Evolutionary conservation across 2,888 invertebrate genomes (phyloP).

Genomic region (Ephialtes manifestator): DNA sequence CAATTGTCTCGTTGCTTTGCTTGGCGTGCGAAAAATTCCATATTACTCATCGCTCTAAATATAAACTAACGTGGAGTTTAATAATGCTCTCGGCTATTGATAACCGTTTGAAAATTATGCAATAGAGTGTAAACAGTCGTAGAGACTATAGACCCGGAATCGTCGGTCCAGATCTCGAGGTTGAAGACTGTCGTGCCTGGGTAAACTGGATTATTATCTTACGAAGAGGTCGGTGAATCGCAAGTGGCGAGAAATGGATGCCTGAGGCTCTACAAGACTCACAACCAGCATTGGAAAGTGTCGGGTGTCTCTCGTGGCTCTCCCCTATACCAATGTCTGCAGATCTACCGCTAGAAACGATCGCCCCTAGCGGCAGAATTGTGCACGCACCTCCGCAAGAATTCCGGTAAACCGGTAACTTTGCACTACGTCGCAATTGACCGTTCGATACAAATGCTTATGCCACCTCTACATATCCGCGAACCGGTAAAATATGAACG

Average conservation of each 20-base stretch:
- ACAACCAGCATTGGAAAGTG: slow-evolving; percentile 61
- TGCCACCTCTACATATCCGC: neutral
- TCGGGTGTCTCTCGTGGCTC: slow-evolving; percentile 30
- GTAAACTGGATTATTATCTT: slow-evolving; percentile 52
- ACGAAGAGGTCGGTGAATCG: slow-evolving; percentile 49
- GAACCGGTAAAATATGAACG: slow-evolving; percentile 37
- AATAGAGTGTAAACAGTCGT: slow-evolving; percentile 4
- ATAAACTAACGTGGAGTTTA: slow-evolving; percentile 54
- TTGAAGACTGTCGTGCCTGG: slow-evolving; percentile 17
- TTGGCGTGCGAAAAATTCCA: slow-evolving; percentile 48
- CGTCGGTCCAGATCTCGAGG: slow-evolving; percentile 28
- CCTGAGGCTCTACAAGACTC: slow-evolving; percentile 25
- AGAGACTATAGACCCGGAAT: slow-evolving; percentile 10
- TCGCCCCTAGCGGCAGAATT: slow-evolving; percentile 41
- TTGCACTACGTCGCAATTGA: slow-evolving; percentile 28
- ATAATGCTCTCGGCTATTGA: slow-evolving; percentile 36
- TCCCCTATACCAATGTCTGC: neutral
- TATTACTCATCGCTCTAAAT: slow-evolving; percentile 35
- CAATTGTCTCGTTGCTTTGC: slow-evolving; percentile 27
- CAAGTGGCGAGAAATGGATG: slow-evolving; percentile 32
- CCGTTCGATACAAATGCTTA: slow-evolving; percentile 37
- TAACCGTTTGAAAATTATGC: slow-evolving; percentile 1
- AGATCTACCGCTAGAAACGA: slow-evolving; percentile 56
- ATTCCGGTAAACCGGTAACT: slow-evolving; percentile 60
- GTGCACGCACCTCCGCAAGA: slow-evolving; percentile 42